Evolutionary conservation across 2,797 vertebrate genomes (phyloP).

Genomic region (Champsocephalus esox): DNA sequence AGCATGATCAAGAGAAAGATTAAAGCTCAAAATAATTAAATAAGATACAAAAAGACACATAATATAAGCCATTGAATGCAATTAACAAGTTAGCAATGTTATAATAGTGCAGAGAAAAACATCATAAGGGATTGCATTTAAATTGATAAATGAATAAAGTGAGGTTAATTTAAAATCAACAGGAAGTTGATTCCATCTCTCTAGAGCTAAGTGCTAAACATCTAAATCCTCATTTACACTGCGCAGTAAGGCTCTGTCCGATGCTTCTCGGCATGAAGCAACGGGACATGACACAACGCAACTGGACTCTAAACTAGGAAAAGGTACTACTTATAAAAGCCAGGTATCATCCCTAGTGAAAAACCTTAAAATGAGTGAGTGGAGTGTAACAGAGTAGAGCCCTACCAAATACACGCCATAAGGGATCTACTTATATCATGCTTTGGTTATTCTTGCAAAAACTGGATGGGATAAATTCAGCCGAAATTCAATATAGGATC

Average conservation of each 20-base stretch:
- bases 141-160: neutral
- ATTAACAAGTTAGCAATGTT: neutral
- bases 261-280: too few species aligned
- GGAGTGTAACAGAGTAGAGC: too few species aligned
- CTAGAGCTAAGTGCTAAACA: neutral
- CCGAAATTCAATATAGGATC: conserved; percentile 1
- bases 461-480: conserved; percentile 7
- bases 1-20: neutral
- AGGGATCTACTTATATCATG: neutral
- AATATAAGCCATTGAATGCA: too few species aligned
- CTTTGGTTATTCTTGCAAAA: neutral
- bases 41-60: neutral
- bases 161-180: neutral
- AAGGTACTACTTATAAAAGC: too few species aligned
- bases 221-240: neutral
- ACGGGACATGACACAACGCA: too few species aligned
- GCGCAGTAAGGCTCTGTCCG: too few species aligned
- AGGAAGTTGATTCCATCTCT: neutral
- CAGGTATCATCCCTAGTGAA: too few species aligned
- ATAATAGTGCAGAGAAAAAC: neutral
- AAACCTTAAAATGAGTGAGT: too few species aligned
- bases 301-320: too few species aligned
- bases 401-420: too few species aligned
- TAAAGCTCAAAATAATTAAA: neutral
- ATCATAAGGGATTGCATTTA: neutral